Percentiles rank a stretch among this genome's conserved stretches.
Evolutionary conservation across 2,888 invertebrate genomes (phyloP).

Genomic region (Alcis repandata): DNA sequence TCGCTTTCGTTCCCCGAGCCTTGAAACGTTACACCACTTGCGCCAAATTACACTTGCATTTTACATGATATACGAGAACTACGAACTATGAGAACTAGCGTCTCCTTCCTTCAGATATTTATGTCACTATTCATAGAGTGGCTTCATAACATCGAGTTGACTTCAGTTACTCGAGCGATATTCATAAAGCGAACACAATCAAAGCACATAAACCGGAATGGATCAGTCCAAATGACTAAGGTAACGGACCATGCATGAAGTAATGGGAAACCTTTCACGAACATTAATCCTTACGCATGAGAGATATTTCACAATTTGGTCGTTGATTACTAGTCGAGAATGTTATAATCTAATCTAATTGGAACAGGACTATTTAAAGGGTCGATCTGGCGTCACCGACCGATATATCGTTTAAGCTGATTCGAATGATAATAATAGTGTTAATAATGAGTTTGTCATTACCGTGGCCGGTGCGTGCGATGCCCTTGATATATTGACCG

Average conservation of each 20-base stretch:
- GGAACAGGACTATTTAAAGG: slow-evolving; percentile 6
- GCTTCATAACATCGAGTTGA: not conserved
- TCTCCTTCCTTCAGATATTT: slow-evolving; percentile 5
- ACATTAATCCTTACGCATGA: slow-evolving; percentile 10
- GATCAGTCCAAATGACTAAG: not conserved
- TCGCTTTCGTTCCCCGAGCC: not conserved
- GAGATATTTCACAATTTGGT: not conserved
- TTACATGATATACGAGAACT: slow-evolving; percentile 9
- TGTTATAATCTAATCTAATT: slow-evolving; percentile 20
- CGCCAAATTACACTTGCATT: slow-evolving; percentile 19
- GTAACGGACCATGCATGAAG: not conserved
- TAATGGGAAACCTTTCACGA: not conserved
- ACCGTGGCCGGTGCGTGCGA: slow-evolving; percentile 18
- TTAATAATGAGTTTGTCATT: slow-evolving; percentile 31
- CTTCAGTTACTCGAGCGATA: not conserved
- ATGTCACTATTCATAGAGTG: not conserved
- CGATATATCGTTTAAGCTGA: not conserved
- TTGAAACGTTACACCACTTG: not conserved
- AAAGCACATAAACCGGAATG: not conserved
- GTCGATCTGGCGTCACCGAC: slow-evolving; percentile 16
- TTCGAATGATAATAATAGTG: slow-evolving; percentile 3
- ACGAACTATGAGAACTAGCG: not conserved
- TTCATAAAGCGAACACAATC: not conserved
- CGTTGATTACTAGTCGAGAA: not conserved
- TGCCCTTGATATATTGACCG: slow-evolving; percentile 50